Conservation (phyloP, 2,797 vertebrate genomes). For the Meda fulgida region DNA sequence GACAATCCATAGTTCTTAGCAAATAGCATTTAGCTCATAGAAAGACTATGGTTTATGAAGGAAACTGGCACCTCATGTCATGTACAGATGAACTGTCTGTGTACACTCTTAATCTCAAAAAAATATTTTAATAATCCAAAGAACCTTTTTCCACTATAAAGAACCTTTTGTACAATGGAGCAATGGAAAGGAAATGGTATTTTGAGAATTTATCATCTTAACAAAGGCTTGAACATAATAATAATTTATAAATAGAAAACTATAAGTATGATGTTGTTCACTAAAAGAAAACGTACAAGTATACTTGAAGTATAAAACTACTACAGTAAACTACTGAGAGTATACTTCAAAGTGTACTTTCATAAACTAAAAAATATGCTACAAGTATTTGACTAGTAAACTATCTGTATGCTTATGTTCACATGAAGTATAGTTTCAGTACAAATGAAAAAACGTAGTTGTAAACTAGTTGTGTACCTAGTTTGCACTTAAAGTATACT, state of each 20-base stretch:
- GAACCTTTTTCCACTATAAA: neutral
- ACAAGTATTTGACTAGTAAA: no score
- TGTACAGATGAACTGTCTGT: neutral
- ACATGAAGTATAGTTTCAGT: no score
- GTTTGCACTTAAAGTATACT: no score
- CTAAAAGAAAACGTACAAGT: no score
- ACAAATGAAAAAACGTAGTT: no score
- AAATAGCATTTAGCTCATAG: neutral
- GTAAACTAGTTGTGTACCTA: no score
- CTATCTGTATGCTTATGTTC: no score
- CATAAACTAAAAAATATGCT: neutral
- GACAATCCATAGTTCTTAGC: neutral
- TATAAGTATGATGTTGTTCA: no score
- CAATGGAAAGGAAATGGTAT: neutral
- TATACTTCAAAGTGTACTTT: neutral
- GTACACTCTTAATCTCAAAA: neutral
- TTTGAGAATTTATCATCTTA: neutral
- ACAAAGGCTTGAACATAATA: neutral
- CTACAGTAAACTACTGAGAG: neutral
- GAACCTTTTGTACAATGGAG: neutral
- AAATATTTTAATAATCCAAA: neutral
- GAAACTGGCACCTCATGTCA: neutral
- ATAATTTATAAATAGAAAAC: no score
- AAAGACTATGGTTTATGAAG: neutral
- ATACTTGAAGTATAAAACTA: neutral